A percentile compares a stretch with the other conserved stretches of the same genome.
Conservation (phyloP, 2,797 vertebrate genomes). For the Propithecus perrieri region DNA sequence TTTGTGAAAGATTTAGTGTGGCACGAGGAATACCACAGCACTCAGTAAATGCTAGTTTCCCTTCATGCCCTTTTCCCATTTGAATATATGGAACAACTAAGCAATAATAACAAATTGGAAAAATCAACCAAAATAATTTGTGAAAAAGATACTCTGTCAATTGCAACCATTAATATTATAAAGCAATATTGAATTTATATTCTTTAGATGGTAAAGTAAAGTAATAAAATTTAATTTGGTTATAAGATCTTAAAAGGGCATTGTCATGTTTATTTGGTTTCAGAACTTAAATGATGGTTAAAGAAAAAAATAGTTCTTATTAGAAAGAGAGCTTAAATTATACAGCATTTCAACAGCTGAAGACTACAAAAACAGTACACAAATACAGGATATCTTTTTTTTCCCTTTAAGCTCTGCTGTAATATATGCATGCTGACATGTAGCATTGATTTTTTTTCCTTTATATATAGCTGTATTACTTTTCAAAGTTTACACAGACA, state of each 20-base stretch:
- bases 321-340: constrained; percentile 54
- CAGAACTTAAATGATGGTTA: constrained; percentile 13
- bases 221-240: constrained; percentile 37
- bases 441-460: constrained; percentile 73
- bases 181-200: not conserved
- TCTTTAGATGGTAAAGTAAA: constrained; percentile 46
- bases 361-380: constrained; percentile 54
- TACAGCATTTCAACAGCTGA: constrained; percentile 51
- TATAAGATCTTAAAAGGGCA: constrained; percentile 39
- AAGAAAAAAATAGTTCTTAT: constrained; percentile 64
- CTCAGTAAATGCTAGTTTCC: not conserved
- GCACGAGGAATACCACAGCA: not conserved
- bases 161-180: not conserved
- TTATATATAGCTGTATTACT: constrained; percentile 71
- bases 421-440: constrained; percentile 67
- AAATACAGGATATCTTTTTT: constrained; percentile 56
- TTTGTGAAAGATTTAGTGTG: not conserved
- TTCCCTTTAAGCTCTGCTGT: constrained; percentile 60
- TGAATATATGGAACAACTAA: not conserved
- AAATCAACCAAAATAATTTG: not conserved
- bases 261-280: not conserved
- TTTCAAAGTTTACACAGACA: constrained; percentile 73
- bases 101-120: not conserved
- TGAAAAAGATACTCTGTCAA: not conserved
- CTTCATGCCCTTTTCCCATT: not conserved